A percentile compares a stretch with the other conserved stretches of the same genome.
Evolutionary conservation across 53 echinoderm and acorn worm genomes (phyloP).

Genomic region (Mesocentrotus franciscanus): DNA sequence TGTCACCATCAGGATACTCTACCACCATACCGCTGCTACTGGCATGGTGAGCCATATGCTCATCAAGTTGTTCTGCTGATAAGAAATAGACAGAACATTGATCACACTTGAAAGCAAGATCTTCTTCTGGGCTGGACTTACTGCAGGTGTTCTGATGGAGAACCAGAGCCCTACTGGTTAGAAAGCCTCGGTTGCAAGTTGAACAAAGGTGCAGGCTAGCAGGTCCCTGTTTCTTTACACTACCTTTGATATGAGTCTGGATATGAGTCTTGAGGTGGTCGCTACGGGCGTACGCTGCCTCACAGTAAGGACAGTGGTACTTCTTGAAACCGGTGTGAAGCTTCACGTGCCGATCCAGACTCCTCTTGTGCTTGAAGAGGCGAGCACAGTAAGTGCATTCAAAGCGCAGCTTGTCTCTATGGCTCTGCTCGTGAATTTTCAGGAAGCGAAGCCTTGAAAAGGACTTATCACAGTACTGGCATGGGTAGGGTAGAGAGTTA

Average conservation of each 20-base stretch:
- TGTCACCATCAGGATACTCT: constrained; percentile 62
- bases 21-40: constrained; percentile 54
- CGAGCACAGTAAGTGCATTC: constrained; percentile 88
- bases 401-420: constrained; percentile 94
- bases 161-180: constrained; percentile 74
- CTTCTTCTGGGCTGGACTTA: constrained; percentile 57
- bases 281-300: constrained; percentile 88
- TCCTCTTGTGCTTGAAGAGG: constrained; percentile 97
- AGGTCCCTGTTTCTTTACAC: constrained; percentile 69
- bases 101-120: constrained; percentile 73
- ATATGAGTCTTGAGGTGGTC: constrained; percentile 98
- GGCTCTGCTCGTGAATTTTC: constrained; percentile 93
- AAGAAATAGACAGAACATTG: constrained; percentile 73
- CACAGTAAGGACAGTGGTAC: constrained; percentile 87
- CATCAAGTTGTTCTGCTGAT: constrained; percentile 64
- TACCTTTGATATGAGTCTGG: constrained; percentile 80
- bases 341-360: constrained; percentile 94
- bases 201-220: constrained; percentile 67
- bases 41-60: constrained; percentile 69
- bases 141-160: constrained; percentile 80
- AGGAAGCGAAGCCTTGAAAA: constrained; percentile 93
- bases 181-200: constrained; percentile 84
- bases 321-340: constrained; percentile 98
- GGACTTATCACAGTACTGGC: constrained; percentile 94
- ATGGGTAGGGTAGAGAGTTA: constrained; percentile 83